Evolutionary conservation across 35 echinoderm and acorn worm genomes (phyloP).

Genomic region (Holothuria glaberrima): DNA sequence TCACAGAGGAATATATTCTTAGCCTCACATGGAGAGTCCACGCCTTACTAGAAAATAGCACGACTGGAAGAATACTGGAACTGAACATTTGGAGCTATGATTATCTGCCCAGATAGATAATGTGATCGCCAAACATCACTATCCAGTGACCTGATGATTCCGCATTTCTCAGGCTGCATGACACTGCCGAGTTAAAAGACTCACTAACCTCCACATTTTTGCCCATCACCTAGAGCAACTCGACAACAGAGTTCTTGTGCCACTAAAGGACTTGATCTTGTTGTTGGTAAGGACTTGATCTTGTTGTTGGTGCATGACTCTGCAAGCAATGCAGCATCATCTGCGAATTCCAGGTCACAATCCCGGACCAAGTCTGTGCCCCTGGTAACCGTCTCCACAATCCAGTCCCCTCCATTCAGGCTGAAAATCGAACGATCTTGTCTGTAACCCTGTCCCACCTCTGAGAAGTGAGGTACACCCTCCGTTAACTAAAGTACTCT

Average conservation of each 20-base stretch:
- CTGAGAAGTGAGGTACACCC: slow-evolving; percentile 1
- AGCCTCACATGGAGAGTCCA: slow-evolving; percentile 17
- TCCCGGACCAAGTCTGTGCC: not conserved
- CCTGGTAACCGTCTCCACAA: not conserved
- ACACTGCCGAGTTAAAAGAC: slow-evolving; percentile 10
- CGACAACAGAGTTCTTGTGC: slow-evolving; percentile 2
- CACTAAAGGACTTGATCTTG: slow-evolving; percentile 33
- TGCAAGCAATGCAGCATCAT: slow-evolving; percentile 33
- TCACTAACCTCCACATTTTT: slow-evolving; percentile 1
- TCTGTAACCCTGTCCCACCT: not conserved
- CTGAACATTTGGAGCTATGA: slow-evolving; percentile 14
- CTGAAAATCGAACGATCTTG: not conserved
- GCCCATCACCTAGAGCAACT: slow-evolving; percentile 5
- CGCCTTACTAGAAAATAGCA: slow-evolving; percentile 28
- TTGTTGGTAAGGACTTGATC: no score
- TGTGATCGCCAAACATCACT: slow-evolving; percentile 32
- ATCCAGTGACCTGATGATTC: slow-evolving; percentile 23
- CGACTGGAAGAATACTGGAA: slow-evolving; percentile 5
- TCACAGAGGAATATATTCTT: slow-evolving; percentile 13
- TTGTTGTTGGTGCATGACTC: slow-evolving; percentile 22
- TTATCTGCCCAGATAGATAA: slow-evolving; percentile 33
- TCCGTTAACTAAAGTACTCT: slow-evolving; percentile 16
- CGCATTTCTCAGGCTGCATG: slow-evolving; percentile 14
- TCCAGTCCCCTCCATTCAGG: slow-evolving; percentile 14
- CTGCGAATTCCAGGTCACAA: not conserved